Conservation (phyloP, 2,888 invertebrate species). For the Leptopilina drosophilae region DNA sequence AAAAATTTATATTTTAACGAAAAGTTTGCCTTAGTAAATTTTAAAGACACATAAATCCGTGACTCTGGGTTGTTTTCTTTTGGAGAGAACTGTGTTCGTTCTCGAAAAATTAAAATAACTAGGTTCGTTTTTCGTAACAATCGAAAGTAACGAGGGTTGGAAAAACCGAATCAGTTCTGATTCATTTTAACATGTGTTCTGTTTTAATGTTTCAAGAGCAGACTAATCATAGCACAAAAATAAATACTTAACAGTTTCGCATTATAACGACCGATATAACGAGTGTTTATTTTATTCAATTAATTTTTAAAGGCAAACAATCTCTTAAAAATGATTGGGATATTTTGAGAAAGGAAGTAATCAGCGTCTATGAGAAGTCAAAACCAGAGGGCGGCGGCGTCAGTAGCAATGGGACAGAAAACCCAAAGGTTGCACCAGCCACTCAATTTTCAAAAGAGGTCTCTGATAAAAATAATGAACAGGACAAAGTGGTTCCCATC, state of each 20-base stretch:
- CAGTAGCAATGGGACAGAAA: neutral
- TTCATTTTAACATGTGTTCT: conserved; percentile 30
- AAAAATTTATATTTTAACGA: neutral
- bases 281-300: neutral
- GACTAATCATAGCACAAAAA: neutral
- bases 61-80: conserved; percentile 16
- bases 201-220: conserved; percentile 23
- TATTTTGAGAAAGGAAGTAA: neutral
- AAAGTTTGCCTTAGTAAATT: neutral
- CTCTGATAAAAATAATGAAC: neutral
- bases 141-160: too few relatives aligned
- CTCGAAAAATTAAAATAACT: conserved; percentile 18
- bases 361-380: neutral
- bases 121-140: too few relatives aligned
- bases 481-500: neutral
- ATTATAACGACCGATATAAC: neutral
- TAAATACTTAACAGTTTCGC: neutral
- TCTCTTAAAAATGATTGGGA: conserved; percentile 41
- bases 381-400: conserved; percentile 38
- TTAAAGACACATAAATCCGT: neutral
- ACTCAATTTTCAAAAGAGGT: neutral
- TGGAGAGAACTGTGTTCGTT: conserved; percentile 39
- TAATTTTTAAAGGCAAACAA: conserved; percentile 1
- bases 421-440: neutral
- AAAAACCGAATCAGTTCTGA: too few relatives aligned